Percentiles rank a stretch among this genome's conserved stretches.
Conservation (phyloP, 2,888 invertebrate genomes). For the Meteorus cinctellus region DNA sequence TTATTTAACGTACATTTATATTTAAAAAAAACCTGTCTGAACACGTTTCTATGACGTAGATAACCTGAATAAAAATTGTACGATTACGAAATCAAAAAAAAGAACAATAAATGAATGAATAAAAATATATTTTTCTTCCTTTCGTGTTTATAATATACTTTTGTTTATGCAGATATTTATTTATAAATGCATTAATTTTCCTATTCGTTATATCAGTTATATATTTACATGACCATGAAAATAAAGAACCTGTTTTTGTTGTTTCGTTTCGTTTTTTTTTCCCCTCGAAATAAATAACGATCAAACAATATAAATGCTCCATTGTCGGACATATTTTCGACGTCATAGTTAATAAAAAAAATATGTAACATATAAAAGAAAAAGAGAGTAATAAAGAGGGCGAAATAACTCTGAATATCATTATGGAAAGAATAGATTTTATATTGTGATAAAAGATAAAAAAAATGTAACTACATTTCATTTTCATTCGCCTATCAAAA, state of each 20-base stretch:
- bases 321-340: not conserved
- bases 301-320: not conserved
- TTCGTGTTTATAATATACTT: no score
- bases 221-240: not conserved
- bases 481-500: not conserved
- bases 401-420: not conserved
- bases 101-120: not conserved
- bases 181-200: not conserved
- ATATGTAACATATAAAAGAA: not conserved
- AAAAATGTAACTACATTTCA: not conserved
- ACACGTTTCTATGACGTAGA: not conserved
- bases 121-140: not conserved
- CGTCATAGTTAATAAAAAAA: conserved; percentile 4
- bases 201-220: not conserved
- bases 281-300: not conserved
- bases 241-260: not conserved
- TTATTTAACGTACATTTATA: not conserved
- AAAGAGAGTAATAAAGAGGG: not conserved
- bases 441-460: not conserved
- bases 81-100: not conserved
- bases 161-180: no score
- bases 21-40: not conserved
- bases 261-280: not conserved
- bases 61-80: not conserved
- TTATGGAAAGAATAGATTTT: conserved; percentile 3